Evolutionary conservation across 2,888 invertebrate species (phyloP), one percentile per base, ranked within the genome.

Genomic region (Ectemnius cavifrons): DNA sequence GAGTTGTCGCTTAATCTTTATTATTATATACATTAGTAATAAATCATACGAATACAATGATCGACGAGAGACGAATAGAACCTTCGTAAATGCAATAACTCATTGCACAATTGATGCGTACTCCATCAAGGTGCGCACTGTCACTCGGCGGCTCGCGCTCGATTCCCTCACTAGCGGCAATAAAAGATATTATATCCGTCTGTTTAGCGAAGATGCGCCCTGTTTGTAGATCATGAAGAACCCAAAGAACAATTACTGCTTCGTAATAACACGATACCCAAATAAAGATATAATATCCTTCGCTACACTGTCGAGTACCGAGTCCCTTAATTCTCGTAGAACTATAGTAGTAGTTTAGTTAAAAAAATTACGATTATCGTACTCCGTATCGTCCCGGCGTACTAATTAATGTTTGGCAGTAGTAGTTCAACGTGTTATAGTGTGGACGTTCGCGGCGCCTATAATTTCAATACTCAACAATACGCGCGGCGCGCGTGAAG

Each of bases 11-110:
- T 28, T 37, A 68, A 20, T 56, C 27, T 79, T 79, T 77, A 79
- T 79, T 79, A 64, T 61, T 74, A 77, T 79, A 71, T 79, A 77
- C 70, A 79, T 72, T 72, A 75, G 69, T 74, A 63, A 71, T 71
- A 77, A 77, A 75, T 74, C 74, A 69, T 75, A 75, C 14, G 77
- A 67, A 72, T 79, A 79, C 72, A 73, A 59, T 73, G 65, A 67
- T 67, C 65, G 65, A 64, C 73, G 69, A 76, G 70, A 73, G 71
- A 72, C 37, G 37, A 71, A 75, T 75, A 77, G 68, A 75, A 75
- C 49, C 58, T 47, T 58, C 66, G 60, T 59, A 67, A 59, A 69
- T 75, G 69, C 67, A 63, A 63, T 64, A 59, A 37, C 37, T 37
- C 37, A 37, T 37, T 37, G 37, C 37, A 37, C 37, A 37, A 37